phyloP scores from a whole-genome alignment of 2,113 vertebrate species.

The Myotis davidii region DNA sequence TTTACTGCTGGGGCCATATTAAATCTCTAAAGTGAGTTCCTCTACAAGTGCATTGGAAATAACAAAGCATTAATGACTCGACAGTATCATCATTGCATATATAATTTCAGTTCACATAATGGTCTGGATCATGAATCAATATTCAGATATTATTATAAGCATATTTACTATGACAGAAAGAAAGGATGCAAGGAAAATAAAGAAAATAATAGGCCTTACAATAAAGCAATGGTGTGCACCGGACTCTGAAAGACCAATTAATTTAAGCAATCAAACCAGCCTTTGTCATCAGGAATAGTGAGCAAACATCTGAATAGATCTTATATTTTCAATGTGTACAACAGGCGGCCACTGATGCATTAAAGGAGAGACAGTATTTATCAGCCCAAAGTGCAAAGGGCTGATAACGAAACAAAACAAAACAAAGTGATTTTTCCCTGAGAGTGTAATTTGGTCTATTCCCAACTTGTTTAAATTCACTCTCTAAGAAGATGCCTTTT shows the following conservation, averaged over 20 bases:
- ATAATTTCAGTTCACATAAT: not conserved
- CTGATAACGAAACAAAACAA: too few relatives aligned
- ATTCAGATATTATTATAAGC: not conserved
- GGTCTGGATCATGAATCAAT: not conserved
- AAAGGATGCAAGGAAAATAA: not conserved
- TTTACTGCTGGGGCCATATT: not conserved
- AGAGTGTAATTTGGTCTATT: not conserved
- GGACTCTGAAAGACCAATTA: not conserved
- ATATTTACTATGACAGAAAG: not conserved
- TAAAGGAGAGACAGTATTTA: not conserved
- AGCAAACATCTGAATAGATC: not conserved
- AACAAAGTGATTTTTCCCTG: not conserved
- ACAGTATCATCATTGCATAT: not conserved
- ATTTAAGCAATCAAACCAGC: not conserved
- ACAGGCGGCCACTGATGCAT: not conserved
- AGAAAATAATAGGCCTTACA: not conserved
- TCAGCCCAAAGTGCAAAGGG: not conserved
- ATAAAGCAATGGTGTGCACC: not conserved
- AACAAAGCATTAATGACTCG: not conserved
- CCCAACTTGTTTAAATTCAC: not conserved
- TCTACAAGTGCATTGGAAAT: not conserved
- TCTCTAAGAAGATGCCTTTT: not conserved
- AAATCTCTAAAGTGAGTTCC: not conserved
- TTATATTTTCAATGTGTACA: not conserved
- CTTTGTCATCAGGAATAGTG: not conserved